These are phyloP conservation scores for Odontophorus gujanensis DNA, from an alignment of 2,113 vertebrate genomes.

Conservation along the genomic window DNA sequence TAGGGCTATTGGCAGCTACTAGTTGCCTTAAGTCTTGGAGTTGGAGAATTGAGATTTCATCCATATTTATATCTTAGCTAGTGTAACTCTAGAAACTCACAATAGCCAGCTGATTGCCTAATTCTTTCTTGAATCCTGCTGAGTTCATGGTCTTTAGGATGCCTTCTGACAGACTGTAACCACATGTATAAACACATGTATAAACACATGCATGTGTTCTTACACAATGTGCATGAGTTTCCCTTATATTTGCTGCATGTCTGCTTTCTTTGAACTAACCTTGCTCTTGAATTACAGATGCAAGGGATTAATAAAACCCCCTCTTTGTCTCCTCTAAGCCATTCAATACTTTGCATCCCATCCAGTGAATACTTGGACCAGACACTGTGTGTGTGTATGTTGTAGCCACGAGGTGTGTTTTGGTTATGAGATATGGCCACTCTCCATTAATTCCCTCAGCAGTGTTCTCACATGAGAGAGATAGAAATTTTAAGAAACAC, in stretches of 20 bases:
- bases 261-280: not conserved
- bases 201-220: not conserved
- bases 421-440: not conserved
- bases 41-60: not conserved
- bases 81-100: not conserved
- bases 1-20: not conserved
- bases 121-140: not conserved
- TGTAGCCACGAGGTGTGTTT: rapidly evolving
- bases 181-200: not conserved
- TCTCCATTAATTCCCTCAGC: not conserved
- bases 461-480: not conserved
- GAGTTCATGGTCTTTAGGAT: not conserved
- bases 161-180: not conserved
- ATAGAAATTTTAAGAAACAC: not conserved
- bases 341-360: not conserved
- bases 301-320: not conserved
- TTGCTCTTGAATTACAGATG: not conserved
- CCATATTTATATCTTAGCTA: not conserved
- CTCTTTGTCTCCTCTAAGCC: not conserved
- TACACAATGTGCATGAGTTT: not conserved
- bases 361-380: not conserved
- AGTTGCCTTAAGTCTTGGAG: not conserved
- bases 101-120: not conserved
- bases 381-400: not conserved
- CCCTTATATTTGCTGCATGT: not conserved